phyloP scores from a whole-genome alignment of 2,797 vertebrate species.

The Darevskia nairensis region DNA sequence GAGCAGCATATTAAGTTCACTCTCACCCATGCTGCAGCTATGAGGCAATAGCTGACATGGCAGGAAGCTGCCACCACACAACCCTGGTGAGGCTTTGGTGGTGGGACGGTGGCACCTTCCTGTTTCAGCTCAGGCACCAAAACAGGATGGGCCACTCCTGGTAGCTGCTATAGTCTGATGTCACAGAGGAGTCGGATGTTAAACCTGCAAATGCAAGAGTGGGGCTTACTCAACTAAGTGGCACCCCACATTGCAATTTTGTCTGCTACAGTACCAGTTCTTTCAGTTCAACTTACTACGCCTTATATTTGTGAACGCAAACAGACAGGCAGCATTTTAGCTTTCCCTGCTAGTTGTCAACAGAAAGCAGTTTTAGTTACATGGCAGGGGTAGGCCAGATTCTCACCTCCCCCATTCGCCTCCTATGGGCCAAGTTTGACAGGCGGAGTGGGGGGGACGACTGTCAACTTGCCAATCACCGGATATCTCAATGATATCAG shows the following conservation, averaged over 20 bases:
- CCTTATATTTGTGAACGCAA: background rate
- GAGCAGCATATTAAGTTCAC: background rate
- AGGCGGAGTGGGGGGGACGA: too few species aligned
- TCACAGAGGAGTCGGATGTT: background rate
- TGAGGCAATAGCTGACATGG: background rate
- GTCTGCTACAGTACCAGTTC: background rate
- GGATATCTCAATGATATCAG: too few species aligned
- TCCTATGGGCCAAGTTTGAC: too few species aligned
- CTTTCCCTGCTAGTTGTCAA: background rate
- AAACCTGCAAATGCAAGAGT: background rate
- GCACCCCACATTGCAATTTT: background rate
- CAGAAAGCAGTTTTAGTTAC: background rate
- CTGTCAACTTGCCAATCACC: too few species aligned
- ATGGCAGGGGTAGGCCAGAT: background rate
- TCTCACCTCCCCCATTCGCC: too few species aligned
- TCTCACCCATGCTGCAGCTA: background rate
- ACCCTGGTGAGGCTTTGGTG: too few species aligned
- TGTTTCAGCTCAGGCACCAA: too few species aligned
- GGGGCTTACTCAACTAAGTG: background rate
- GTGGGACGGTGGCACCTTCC: too few species aligned
- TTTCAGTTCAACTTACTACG: background rate
- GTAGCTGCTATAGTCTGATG: background rate
- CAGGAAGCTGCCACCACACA: too few species aligned
- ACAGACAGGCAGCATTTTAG: background rate
- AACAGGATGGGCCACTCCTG: too few species aligned